These are phyloP conservation scores for Onthophagus sagittarius DNA, from an alignment of 2,888 invertebrate species.

Conservation along the genomic window DNA sequence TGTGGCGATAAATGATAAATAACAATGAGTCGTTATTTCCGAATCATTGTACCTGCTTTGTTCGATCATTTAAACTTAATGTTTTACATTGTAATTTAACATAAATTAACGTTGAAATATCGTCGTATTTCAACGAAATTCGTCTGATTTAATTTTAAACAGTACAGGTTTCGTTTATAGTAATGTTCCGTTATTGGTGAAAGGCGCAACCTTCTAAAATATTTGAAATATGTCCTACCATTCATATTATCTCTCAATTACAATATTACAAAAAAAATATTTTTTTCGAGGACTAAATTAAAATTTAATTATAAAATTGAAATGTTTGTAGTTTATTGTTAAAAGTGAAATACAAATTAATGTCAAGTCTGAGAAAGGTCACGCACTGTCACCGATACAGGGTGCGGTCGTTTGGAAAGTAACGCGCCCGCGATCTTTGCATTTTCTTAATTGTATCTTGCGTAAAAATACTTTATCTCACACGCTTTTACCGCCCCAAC, in stretches of 20 bases:
- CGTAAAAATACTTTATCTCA: not conserved
- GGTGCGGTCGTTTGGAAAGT: not conserved
- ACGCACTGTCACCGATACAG: not conserved
- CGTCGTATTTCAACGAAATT: too few relatives aligned
- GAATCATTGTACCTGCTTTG: not conserved
- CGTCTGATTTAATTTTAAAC: too few relatives aligned
- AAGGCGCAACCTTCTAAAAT: not conserved
- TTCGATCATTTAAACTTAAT: not conserved
- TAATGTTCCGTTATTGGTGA: slow-evolving; percentile 6
- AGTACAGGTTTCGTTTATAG: too few relatives aligned
- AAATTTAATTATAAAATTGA: too few relatives aligned
- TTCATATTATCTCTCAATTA: not conserved
- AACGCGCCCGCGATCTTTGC: not conserved
- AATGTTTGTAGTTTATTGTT: too few relatives aligned
- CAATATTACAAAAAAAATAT: not conserved
- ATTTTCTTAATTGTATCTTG: not conserved
- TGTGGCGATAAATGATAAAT: not conserved
- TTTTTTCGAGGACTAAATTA: not conserved
- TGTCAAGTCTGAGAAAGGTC: not conserved
- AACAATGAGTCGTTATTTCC: not conserved
- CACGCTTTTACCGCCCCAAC: not conserved
- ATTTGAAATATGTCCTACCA: not conserved
- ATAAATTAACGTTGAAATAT: too few relatives aligned
- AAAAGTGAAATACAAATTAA: too few relatives aligned
- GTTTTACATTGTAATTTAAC: not conserved